Evolutionary conservation across 2,888 invertebrate species (phyloP).

Genomic region (Tetheella fluctuosa): DNA sequence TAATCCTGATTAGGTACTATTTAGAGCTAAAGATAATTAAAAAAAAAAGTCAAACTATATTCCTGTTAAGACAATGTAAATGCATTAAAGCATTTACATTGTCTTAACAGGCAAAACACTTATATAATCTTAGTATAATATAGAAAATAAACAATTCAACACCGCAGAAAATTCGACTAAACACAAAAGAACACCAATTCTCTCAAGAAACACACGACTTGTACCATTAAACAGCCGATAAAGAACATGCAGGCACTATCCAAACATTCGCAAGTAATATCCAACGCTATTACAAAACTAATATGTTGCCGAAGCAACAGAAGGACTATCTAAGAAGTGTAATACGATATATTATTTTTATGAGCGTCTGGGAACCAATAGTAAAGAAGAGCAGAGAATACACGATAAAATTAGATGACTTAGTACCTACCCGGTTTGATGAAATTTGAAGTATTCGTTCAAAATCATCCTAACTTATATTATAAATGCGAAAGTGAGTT

Average conservation of each 20-base stretch:
- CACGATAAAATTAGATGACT: conserved; percentile 6
- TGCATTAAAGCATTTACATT: too few relatives aligned
- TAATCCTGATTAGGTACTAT: too few relatives aligned
- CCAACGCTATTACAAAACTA: conserved; percentile 36
- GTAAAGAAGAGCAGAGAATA: conserved; percentile 27
- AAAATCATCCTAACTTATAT: too few relatives aligned
- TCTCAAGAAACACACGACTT: background rate
- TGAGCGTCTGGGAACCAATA: conserved; percentile 52
- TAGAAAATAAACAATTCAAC: conserved; percentile 19
- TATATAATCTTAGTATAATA: too few relatives aligned
- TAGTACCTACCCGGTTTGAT: background rate
- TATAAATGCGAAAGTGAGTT: background rate
- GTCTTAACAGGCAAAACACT: too few relatives aligned
- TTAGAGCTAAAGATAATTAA: too few relatives aligned
- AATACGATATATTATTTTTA: conserved; percentile 66
- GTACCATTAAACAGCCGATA: conserved; percentile 31
- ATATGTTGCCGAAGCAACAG: conserved; percentile 35
- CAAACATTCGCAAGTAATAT: conserved; percentile 29
- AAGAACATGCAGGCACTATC: conserved; percentile 34
- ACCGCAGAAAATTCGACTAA: conserved; percentile 12
- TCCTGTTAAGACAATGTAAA: too few relatives aligned
- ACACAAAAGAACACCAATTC: background rate
- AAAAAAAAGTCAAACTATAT: too few relatives aligned
- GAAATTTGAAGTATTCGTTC: background rate
- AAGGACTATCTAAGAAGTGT: conserved; percentile 39